A percentile compares a stretch with the other conserved stretches of the same genome.
Evolutionary conservation across 1,140 invertebrate species (phyloP).

Genomic region (Macrostomum lignano): DNA sequence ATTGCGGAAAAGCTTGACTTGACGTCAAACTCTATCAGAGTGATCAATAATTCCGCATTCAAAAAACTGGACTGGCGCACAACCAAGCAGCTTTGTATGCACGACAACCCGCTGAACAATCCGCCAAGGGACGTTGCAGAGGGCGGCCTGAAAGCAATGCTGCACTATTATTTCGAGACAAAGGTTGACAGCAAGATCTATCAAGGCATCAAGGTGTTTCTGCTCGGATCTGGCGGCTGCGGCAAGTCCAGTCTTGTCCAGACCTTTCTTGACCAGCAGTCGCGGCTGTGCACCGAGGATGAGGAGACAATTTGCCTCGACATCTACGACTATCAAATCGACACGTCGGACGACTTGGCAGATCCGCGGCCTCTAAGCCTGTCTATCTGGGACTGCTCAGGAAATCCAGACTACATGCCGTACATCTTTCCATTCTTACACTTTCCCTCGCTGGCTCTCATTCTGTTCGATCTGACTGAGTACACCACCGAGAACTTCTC

Average conservation of each 20-base stretch:
- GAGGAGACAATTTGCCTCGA: no score
- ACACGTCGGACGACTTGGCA: no score
- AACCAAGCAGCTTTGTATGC: conserved; percentile 12
- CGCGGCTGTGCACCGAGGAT: conserved; percentile 12
- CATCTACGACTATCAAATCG: no score
- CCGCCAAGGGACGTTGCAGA: conserved; percentile 16
- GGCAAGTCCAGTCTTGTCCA: conserved; percentile 20
- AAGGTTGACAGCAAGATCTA: conserved; percentile 12
- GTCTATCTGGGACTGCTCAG: conserved; percentile 19
- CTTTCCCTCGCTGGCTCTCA: conserved; percentile 13
- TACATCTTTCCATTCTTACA: conserved; percentile 18
- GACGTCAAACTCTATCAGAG: no score
- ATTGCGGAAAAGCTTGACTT: no score
- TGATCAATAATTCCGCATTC: conserved; percentile 9
- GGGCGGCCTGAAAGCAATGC: conserved; percentile 14
- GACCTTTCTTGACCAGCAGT: conserved; percentile 15
- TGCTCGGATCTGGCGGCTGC: conserved; percentile 13
- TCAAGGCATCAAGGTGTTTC: conserved; percentile 13
- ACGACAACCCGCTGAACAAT: conserved; percentile 15
- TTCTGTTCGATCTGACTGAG: conserved; percentile 19
- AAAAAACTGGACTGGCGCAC: conserved; percentile 11
- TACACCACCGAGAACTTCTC: conserved; percentile 13
- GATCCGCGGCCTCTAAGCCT: no score
- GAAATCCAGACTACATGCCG: conserved; percentile 15
- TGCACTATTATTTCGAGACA: conserved; percentile 16